Evolutionary conservation across 2,888 invertebrate genomes (phyloP), one percentile per base, ranked within the genome.

Genomic region (Liodrosophila aerea): DNA sequence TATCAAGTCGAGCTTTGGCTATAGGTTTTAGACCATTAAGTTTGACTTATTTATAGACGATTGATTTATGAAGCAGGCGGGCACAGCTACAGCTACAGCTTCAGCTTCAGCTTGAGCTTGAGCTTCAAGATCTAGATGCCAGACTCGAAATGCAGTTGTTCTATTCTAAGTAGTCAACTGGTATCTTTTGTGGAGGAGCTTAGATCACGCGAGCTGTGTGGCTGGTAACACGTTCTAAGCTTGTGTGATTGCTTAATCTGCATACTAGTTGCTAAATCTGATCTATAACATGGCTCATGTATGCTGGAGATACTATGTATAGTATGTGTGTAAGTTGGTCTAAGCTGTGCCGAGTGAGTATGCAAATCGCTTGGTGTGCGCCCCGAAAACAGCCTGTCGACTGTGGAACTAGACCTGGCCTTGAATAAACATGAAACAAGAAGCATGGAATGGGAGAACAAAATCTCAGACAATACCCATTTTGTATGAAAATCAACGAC

Each of bases 11-110:
- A 41, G 34, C 53, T 64, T 57, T 40, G 37, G 22, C 64, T 49
- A 39, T 34, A 54, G 64, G 39, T 43, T 53, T n/a, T 62, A 43
- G 51, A 58, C 81, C 86, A 81, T 81, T 85, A 84, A 83, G 49
- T 66, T 66, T 59, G 80, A 50, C 80, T 81, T 81, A 86, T 81
- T 81, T 81, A 86, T 81, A 76, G 80, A 49, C 43, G 52, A 30
- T 59, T 81, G 84, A 85, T 85, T 80, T 86, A 85, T 84, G 75
- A 41, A 36, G 34, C 22, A 22, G 22, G 3, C 22, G 2, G 22
- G 30, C 39, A n/a, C 33, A 45, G 16, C 33, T 18, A 8, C 9
- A 16, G 16, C 13, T 18, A 39, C 16, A 31, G 1, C 8, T 44
- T 27, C 31, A 40, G n/a, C 3, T 41, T n/a, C 8, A 15, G 46